Evolutionary conservation across 2,888 invertebrate species (phyloP).

Genomic region (Dynastes grantii): DNA sequence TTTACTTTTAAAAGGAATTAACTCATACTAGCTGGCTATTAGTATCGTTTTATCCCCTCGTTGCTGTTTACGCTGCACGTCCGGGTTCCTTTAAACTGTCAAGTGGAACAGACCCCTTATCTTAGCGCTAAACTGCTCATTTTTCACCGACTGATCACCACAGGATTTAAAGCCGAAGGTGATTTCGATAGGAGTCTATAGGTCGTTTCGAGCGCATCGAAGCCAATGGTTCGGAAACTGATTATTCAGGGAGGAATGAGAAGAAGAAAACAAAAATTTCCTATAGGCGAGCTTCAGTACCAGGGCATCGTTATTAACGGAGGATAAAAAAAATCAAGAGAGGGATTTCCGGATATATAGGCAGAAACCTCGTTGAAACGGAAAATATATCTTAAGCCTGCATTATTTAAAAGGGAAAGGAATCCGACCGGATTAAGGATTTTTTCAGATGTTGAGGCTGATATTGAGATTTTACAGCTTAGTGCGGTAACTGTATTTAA

Average conservation of each 20-base stretch:
- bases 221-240: constrained; percentile 42
- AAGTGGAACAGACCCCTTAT: constrained; percentile 15
- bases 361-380: constrained; percentile 26
- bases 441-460: not conserved
- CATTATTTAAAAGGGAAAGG: constrained; percentile 9
- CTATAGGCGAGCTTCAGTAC: constrained; percentile 11
- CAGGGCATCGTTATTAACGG: constrained; percentile 27
- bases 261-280: constrained; percentile 38
- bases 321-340: constrained; percentile 7
- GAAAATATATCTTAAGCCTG: constrained; percentile 1
- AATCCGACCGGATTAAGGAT: not conserved
- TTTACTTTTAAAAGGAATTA: not conserved
- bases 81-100: constrained; percentile 15
- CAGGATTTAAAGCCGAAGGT: constrained; percentile 44
- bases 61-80: not conserved
- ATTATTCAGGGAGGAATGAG: constrained; percentile 39
- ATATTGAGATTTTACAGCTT: constrained; percentile 14
- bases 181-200: constrained; percentile 34
- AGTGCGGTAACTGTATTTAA: constrained; percentile 13
- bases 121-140: constrained; percentile 30
- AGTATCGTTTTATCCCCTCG: not conserved
- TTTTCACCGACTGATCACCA: constrained; percentile 42
- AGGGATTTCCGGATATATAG: constrained; percentile 12
- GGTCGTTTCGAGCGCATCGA: constrained; percentile 29
- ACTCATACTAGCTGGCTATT: not conserved